Evolutionary conservation across 2,113 vertebrate genomes (phyloP).

Genomic region (Prionailurus bengalensis): DNA sequence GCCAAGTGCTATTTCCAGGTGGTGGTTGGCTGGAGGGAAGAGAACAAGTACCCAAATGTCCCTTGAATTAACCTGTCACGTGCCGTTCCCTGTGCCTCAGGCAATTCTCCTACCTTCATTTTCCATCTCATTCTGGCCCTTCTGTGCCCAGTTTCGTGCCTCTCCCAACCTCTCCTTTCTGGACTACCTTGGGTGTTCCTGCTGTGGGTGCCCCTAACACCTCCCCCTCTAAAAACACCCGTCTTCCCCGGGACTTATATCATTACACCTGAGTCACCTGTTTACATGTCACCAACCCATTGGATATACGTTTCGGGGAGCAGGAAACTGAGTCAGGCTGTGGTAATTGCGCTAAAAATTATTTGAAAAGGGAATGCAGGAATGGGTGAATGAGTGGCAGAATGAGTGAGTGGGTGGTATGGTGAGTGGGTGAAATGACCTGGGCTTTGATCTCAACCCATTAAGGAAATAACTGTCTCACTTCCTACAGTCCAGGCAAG

Average conservation of each 20-base stretch:
- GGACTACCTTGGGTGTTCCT: fast-evolving
- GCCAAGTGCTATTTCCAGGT: not conserved
- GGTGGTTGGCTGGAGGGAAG: not conserved
- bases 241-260: fast-evolving
- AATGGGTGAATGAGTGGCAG: fast-evolving
- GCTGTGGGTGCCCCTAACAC: fast-evolving
- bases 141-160: fast-evolving
- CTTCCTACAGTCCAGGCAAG: not conserved
- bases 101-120: fast-evolving
- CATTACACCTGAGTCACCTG: not conserved
- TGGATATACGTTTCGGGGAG: not conserved
- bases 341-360: not conserved
- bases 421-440: not conserved
- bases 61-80: fast-evolving
- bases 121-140: too few relatives aligned
- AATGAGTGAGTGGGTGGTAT: not conserved
- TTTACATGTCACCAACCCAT: too few relatives aligned
- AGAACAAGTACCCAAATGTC: not conserved
- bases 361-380: not conserved
- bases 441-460: not conserved
- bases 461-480: not conserved
- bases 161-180: too few relatives aligned
- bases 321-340: not conserved
- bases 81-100: too few relatives aligned
- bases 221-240: too few relatives aligned